A percentile compares a stretch with the other conserved stretches of the same genome.
These are phyloP conservation scores for Microplitis mediator DNA, from an alignment of 1,140 invertebrate genomes.

Conservation along the genomic window DNA sequence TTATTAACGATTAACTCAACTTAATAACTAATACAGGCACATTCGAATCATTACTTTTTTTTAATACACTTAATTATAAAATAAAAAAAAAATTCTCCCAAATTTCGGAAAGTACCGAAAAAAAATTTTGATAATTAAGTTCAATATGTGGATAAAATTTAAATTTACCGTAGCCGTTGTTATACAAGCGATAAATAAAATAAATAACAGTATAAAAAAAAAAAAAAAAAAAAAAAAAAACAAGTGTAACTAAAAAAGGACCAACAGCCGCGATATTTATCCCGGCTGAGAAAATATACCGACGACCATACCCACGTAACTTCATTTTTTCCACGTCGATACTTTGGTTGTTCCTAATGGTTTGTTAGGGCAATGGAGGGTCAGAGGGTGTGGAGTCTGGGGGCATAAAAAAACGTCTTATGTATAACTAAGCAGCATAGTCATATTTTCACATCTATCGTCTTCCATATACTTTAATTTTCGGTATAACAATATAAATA, in stretches of 20 bases:
- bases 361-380: not conserved
- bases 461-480: too few species aligned
- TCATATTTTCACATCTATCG: too few species aligned
- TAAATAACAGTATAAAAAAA: not conserved
- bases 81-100: too few species aligned
- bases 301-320: not conserved
- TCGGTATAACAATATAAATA: too few species aligned
- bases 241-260: not conserved
- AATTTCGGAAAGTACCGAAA: too few species aligned
- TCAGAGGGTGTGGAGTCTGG: not conserved
- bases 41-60: too few species aligned
- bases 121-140: not conserved
- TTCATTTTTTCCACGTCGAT: not conserved
- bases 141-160: not conserved
- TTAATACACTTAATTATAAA: too few species aligned
- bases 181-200: too few species aligned
- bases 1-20: too few species aligned
- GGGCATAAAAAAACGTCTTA: not conserved
- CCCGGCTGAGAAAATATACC: not conserved
- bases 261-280: not conserved
- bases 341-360: slow-evolving; percentile 9
- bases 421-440: not conserved
- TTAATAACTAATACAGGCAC: too few species aligned
- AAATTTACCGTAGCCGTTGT: not conserved
- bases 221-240: not conserved